Evolutionary conservation across 2,797 vertebrate genomes (phyloP).

Genomic region (Poeciliopsis gracilis): DNA sequence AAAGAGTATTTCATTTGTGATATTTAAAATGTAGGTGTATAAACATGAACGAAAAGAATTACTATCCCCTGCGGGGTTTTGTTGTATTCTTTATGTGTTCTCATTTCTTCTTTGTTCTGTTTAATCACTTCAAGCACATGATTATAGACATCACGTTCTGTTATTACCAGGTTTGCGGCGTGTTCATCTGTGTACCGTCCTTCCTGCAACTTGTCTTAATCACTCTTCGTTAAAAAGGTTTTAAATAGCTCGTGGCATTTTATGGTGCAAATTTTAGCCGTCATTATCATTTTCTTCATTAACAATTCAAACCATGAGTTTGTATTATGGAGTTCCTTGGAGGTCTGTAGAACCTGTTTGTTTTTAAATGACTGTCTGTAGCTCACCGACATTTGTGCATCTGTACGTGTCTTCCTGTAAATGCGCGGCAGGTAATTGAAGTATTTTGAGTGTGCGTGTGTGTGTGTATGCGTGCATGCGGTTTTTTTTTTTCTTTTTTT

Average conservation of each 20-base stretch:
- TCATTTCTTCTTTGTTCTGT: conserved; percentile 26
- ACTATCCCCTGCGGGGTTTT: conserved; percentile 26
- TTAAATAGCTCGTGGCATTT: conserved; percentile 33
- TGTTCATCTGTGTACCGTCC: background rate
- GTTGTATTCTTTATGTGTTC: conserved; percentile 13
- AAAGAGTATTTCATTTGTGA: conserved; percentile 41
- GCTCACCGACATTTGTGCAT: conserved; percentile 26
- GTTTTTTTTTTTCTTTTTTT: conserved; percentile 33
- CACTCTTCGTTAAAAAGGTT: conserved; percentile 1
- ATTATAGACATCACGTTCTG: background rate
- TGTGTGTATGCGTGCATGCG: conserved; percentile 32
- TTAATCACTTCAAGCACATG: conserved; percentile 1
- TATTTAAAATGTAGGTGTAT: conserved; percentile 1
- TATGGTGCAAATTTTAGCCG: background rate
- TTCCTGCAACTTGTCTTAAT: background rate
- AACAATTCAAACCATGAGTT: conserved; percentile 34
- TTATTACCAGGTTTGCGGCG: background rate
- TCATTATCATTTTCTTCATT: conserved; percentile 27
- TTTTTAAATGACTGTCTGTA: conserved; percentile 7
- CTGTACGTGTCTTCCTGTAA: conserved; percentile 54
- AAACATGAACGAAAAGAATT: conserved; percentile 25
- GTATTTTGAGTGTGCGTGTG: conserved; percentile 46
- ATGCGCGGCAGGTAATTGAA: conserved; percentile 72
- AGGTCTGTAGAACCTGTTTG: conserved; percentile 41
- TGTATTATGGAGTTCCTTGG: conserved; percentile 37